phyloP scores from a whole-genome alignment of 1,140 invertebrate genomes.

The Acyrthosiphon pisum region DNA sequence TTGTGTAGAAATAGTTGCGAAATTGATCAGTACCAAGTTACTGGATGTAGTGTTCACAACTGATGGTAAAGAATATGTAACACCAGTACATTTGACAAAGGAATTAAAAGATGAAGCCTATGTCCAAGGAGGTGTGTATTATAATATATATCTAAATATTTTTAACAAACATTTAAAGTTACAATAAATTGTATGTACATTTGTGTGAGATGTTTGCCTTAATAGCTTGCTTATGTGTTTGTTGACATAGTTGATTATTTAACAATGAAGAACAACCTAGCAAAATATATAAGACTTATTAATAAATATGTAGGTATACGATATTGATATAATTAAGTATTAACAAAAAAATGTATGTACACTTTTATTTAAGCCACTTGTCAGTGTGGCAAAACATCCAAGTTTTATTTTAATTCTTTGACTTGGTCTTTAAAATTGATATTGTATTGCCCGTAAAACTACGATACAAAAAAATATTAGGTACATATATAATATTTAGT shows the following conservation, averaged over 20 bases:
- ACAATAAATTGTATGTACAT: background rate
- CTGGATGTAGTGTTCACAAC: conserved; percentile 93
- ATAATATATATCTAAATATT: background rate
- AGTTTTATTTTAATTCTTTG: background rate
- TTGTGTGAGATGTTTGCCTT: background rate
- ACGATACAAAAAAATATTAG: background rate
- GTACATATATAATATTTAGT: background rate
- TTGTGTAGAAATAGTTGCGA: conserved; percentile 94
- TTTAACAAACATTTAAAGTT: background rate
- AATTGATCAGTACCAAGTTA: conserved; percentile 84
- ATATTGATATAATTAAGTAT: background rate
- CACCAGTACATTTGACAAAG: conserved; percentile 84
- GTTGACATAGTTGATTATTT: background rate
- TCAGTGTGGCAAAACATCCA: too few species aligned
- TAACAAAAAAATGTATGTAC: background rate
- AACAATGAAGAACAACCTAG: background rate
- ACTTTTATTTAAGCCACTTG: background rate
- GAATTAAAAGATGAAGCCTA: conserved; percentile 93
- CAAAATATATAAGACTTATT: background rate
- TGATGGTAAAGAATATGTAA: conserved; percentile 98
- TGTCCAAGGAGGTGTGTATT: conserved; percentile 75
- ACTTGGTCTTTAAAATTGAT: background rate
- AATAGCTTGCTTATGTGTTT: background rate
- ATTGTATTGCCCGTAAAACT: background rate
- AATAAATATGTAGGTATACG: background rate